phyloP scores from a whole-genome alignment of 1,140 invertebrate genomes.

The Alviniconcha marisindica region DNA sequence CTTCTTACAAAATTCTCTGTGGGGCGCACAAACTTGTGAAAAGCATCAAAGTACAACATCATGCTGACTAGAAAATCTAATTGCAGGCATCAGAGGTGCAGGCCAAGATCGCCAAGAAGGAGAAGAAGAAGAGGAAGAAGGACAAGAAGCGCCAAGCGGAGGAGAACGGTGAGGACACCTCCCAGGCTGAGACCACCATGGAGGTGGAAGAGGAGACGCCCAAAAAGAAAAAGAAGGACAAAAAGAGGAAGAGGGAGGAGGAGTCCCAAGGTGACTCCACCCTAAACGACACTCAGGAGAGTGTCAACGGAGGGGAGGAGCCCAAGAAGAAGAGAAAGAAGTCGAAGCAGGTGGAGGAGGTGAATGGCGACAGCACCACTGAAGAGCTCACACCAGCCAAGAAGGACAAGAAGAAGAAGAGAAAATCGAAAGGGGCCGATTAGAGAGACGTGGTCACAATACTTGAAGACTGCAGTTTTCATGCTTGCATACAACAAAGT shows the following conservation, averaged over 20 bases:
- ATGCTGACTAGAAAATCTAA: too few species aligned
- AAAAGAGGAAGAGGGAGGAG: constrained; percentile 40
- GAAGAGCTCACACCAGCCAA: constrained; percentile 49
- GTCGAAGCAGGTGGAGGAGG: constrained; percentile 66
- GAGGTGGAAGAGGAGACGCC: constrained; percentile 49
- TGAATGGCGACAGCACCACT: constrained; percentile 42
- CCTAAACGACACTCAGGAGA: neutral
- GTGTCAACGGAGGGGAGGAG: constrained; percentile 49
- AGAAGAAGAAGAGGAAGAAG: constrained; percentile 61
- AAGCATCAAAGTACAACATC: too few species aligned
- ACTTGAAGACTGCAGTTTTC: too few species aligned
- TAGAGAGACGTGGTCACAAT: too few species aligned
- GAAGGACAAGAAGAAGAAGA: constrained; percentile 70
- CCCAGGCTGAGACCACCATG: constrained; percentile 58
- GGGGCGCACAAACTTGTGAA: too few species aligned
- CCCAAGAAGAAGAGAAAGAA: constrained; percentile 64
- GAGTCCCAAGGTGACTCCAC: constrained; percentile 41
- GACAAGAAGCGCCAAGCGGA: constrained; percentile 52
- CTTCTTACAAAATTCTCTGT: too few species aligned
- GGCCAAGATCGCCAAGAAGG: constrained; percentile 69
- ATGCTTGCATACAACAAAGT: too few species aligned
- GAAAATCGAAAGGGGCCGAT: constrained; percentile 13
- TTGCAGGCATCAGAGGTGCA: constrained; percentile 65
- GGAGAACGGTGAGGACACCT: constrained; percentile 36
- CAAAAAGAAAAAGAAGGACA: constrained; percentile 70